A percentile compares a stretch with the other conserved stretches of the same genome.
These are phyloP conservation scores for Tor tambroides DNA, from an alignment of 2,113 vertebrate species.

Conservation along the genomic window DNA sequence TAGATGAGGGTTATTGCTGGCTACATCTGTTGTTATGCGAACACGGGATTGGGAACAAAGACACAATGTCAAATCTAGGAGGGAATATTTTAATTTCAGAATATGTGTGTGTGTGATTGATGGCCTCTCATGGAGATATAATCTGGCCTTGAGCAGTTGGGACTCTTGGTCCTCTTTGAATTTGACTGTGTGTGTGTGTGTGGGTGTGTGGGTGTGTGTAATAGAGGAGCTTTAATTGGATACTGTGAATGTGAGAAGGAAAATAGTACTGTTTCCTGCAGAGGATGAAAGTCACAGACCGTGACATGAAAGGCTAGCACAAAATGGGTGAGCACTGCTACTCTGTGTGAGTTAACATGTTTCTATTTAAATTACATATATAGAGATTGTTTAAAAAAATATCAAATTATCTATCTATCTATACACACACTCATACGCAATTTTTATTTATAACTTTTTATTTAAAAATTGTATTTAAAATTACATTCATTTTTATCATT, in stretches of 20 bases:
- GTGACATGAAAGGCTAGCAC: constrained; percentile 42
- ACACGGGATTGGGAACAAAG: neutral
- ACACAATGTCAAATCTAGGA: constrained; percentile 17
- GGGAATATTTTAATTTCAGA: neutral
- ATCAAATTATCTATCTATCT: no score
- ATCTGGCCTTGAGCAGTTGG: constrained; percentile 15
- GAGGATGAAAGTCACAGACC: constrained; percentile 37
- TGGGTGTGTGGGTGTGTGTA: neutral
- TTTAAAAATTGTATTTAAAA: no score
- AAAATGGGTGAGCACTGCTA: constrained; percentile 49
- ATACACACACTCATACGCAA: no score
- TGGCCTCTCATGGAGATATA: neutral
- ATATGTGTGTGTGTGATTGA: constrained; percentile 1
- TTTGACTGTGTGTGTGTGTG: neutral
- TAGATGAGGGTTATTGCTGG: constrained; percentile 42
- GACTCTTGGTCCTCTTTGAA: neutral
- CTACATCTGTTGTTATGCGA: constrained; percentile 4
- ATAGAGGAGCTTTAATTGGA: constrained; percentile 62
- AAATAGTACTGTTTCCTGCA: constrained; percentile 1
- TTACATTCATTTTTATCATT: no score
- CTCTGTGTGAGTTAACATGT: constrained; percentile 1
- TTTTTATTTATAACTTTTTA: no score
- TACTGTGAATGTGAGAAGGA: constrained; percentile 35
- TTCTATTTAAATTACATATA: neutral
- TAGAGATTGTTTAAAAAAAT: no score